A percentile compares a stretch with the other conserved stretches of the same genome.
These are phyloP conservation scores for Geococcyx californianus DNA, from an alignment of 2,113 vertebrate species.

Conservation along the genomic window DNA sequence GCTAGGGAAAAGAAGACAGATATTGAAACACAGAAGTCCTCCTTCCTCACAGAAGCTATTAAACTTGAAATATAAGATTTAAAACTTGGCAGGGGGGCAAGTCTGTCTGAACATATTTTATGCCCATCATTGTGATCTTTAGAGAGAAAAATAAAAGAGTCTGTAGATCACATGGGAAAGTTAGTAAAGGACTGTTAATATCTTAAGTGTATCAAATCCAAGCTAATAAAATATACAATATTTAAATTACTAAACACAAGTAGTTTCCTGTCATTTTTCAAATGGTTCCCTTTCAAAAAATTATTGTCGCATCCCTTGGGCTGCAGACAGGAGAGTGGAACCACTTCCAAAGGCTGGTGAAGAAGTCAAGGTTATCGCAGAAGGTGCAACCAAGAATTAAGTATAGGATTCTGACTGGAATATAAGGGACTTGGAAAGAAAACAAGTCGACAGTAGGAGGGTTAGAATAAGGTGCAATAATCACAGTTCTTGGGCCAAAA, in stretches of 20 bases:
- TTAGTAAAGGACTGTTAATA: background rate
- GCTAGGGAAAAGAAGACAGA: background rate
- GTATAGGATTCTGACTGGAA: background rate
- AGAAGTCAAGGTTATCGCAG: background rate
- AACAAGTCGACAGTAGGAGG: background rate
- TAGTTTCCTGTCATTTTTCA: background rate
- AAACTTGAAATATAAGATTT: background rate
- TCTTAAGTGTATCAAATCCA: background rate
- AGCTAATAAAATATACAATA: background rate
- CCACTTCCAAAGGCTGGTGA: background rate
- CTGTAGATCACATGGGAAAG: background rate
- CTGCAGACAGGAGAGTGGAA: background rate
- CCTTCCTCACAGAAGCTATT: background rate
- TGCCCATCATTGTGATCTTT: background rate
- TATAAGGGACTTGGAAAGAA: background rate
- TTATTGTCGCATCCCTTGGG: background rate
- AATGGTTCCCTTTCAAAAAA: background rate
- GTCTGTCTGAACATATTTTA: background rate
- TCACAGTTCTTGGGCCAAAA: background rate
- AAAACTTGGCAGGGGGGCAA: accelerated
- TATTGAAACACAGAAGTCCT: background rate
- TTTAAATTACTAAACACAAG: background rate
- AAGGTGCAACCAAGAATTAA: background rate
- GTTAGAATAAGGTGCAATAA: background rate
- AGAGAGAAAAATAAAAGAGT: background rate